These are phyloP conservation scores for Antitype chi DNA, from an alignment of 2,888 invertebrate genomes.

Conservation along the genomic window DNA sequence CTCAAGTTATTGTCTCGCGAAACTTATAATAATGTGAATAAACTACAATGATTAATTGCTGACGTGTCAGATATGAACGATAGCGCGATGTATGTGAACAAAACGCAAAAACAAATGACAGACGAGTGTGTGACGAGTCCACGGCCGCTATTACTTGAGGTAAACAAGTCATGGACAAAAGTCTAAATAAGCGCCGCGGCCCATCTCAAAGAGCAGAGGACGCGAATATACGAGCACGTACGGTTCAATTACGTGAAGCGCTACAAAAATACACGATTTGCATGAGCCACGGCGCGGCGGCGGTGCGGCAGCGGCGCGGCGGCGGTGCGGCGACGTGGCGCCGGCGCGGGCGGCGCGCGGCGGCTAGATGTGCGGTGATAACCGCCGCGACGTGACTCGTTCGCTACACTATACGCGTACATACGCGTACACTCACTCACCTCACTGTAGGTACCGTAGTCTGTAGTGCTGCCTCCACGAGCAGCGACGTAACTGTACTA, in stretches of 20 bases:
- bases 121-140: conserved; percentile 25
- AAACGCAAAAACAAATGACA: conserved; percentile 42
- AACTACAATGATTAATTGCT: conserved; percentile 56
- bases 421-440: conserved; percentile 18
- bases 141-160: conserved; percentile 22
- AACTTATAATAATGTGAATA: conserved; percentile 29
- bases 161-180: conserved; percentile 40
- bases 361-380: conserved; percentile 70
- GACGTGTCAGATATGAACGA: conserved; percentile 49
- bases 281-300: conserved; percentile 65
- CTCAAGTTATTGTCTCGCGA: neutral
- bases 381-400: conserved; percentile 58
- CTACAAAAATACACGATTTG: conserved; percentile 72
- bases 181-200: conserved; percentile 51
- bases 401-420: conserved; percentile 24
- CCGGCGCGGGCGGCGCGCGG: conserved; percentile 60
- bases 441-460: neutral
- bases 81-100: conserved; percentile 46
- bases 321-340: conserved; percentile 62
- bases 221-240: conserved; percentile 62
- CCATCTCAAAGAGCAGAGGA: conserved; percentile 44
- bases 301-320: conserved; percentile 61
- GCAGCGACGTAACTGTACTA: neutral
- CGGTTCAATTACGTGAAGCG: conserved; percentile 66
- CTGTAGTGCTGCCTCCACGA: neutral